Evolutionary conservation across 1,140 invertebrate genomes (phyloP).

Genomic region (Brachionus asplanchnoidis): DNA sequence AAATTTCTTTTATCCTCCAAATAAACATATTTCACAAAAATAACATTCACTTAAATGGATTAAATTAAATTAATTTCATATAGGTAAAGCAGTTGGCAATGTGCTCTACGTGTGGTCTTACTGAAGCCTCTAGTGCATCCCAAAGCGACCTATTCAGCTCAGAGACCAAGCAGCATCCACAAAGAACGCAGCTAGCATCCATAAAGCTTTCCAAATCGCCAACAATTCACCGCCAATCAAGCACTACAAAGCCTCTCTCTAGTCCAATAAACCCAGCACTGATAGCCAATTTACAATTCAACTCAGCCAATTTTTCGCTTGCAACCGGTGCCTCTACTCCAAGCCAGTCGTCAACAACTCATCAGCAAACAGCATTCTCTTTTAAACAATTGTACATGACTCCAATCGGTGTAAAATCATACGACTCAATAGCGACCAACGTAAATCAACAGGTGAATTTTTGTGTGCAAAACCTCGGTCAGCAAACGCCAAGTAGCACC

Average conservation of each 20-base stretch:
- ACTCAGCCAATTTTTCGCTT: not conserved
- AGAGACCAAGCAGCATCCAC: not conserved
- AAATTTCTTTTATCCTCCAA: too few species aligned
- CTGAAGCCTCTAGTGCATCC: not conserved
- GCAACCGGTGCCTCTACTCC: not conserved
- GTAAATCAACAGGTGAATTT: constrained; percentile 26
- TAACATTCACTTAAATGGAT: too few species aligned
- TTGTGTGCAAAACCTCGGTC: not conserved
- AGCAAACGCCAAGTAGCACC: not conserved
- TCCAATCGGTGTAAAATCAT: not conserved
- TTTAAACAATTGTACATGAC: constrained; percentile 2
- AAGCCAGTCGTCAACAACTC: not conserved
- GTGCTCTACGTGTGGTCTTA: not conserved
- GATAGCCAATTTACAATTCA: constrained; percentile 18
- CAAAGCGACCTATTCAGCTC: not conserved
- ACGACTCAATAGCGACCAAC: not conserved
- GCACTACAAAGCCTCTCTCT: not conserved
- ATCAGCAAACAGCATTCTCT: not conserved
- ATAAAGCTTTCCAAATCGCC: constrained; percentile 19
- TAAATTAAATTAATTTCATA: too few species aligned
- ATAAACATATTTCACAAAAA: too few species aligned
- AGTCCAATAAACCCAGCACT: not conserved
- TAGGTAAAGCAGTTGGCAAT: constrained; percentile 11
- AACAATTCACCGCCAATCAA: not conserved
- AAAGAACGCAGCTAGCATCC: not conserved